Evolutionary conservation across 2,888 invertebrate species (phyloP).

Genomic region (Leucania comma): DNA sequence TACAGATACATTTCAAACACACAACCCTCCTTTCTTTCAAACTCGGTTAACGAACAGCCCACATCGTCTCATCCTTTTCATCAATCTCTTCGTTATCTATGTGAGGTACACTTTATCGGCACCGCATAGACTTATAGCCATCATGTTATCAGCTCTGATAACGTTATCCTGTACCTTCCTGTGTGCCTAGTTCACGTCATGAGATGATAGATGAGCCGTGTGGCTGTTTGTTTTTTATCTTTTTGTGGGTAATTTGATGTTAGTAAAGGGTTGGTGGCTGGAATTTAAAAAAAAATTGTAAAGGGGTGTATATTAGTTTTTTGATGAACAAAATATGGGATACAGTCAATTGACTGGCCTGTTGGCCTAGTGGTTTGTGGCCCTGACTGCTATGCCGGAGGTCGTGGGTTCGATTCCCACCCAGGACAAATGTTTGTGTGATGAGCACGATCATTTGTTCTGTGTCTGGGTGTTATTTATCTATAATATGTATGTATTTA

Average conservation of each 20-base stretch:
- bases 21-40: neutral
- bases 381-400: too few relatives aligned
- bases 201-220: constrained; percentile 42
- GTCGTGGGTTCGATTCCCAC: too few relatives aligned
- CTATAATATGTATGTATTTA: too few relatives aligned
- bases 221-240: constrained; percentile 20
- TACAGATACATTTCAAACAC: neutral
- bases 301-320: too few relatives aligned
- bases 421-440: too few relatives aligned
- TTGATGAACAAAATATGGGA: too few relatives aligned
- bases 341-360: too few relatives aligned
- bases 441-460: too few relatives aligned
- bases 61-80: constrained; percentile 31
- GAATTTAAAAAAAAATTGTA: too few relatives aligned
- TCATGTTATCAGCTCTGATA: constrained; percentile 50
- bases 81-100: constrained; percentile 51
- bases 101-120: constrained; percentile 46
- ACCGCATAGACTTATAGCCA: constrained; percentile 53
- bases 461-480: too few relatives aligned
- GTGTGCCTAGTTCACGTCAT: constrained; percentile 46
- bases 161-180: constrained; percentile 51
- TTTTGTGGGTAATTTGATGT: constrained; percentile 20
- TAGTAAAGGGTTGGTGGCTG: neutral
- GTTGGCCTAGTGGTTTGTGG: too few relatives aligned
- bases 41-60: constrained; percentile 30